Conservation (phyloP, 35 echinoderm and acorn worm species). For the Stichopus chloronotus region DNA sequence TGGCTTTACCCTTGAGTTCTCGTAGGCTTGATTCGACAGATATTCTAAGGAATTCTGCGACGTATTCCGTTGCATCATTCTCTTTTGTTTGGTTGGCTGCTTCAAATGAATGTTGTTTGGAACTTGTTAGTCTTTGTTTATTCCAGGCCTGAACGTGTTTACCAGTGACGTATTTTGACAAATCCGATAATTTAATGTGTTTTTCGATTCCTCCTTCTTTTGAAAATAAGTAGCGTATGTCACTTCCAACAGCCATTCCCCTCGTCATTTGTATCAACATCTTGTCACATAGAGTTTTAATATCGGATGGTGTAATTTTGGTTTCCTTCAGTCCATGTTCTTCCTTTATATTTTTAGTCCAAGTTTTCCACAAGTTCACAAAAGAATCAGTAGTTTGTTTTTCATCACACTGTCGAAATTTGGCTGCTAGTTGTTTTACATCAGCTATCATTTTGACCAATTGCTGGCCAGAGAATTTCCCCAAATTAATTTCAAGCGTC, state of each 20-base stretch:
- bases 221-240: constrained; percentile 4
- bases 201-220: constrained; percentile 25
- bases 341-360: neutral
- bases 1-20: neutral
- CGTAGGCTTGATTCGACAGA: neutral
- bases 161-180: neutral
- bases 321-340: neutral
- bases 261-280: neutral
- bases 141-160: constrained; percentile 17
- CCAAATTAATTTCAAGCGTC: neutral
- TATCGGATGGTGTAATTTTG: neutral
- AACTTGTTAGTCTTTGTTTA: neutral
- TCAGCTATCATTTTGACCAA: neutral
- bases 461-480: neutral
- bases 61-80: neutral
- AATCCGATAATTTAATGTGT: neutral
- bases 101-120: neutral
- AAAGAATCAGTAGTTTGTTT: neutral
- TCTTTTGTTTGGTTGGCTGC: neutral
- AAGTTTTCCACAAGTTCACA: neutral
- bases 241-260: constrained; percentile 13
- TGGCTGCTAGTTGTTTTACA: neutral
- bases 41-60: neutral
- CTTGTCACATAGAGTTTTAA: constrained; percentile 19
- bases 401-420: neutral